phyloP scores from a whole-genome alignment of 2,888 invertebrate species.

The Thymelicus acteon region DNA sequence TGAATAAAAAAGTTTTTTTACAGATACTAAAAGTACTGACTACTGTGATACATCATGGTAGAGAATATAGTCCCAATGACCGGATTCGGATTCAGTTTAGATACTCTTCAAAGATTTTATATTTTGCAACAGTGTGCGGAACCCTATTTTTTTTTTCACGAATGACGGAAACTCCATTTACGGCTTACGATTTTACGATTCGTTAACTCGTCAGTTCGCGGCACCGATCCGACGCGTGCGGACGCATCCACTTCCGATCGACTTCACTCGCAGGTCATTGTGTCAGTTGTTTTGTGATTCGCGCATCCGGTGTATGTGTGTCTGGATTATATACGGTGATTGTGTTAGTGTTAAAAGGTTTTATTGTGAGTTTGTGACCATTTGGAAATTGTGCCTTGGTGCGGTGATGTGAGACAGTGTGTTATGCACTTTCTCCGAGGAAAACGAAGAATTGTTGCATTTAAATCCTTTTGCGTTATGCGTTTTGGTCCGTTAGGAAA shows the following conservation, averaged over 20 bases:
- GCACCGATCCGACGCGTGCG: not conserved
- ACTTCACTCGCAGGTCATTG: conserved; percentile 8
- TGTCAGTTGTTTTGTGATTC: not conserved
- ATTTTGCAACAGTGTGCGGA: not conserved
- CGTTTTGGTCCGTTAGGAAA: too few species aligned
- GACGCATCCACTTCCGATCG: conserved; percentile 8
- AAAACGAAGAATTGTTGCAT: conserved; percentile 1
- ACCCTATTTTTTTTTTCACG: conserved; percentile 13
- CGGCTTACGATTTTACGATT: conserved; percentile 4
- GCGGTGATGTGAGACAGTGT: conserved; percentile 8
- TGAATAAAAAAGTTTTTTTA: too few species aligned
- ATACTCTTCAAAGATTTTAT: not conserved
- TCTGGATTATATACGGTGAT: not conserved
- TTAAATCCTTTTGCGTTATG: conserved; percentile 6
- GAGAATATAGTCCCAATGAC: too few species aligned
- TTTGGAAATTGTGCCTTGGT: not conserved
- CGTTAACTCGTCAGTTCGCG: conserved; percentile 20
- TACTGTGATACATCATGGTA: too few species aligned
- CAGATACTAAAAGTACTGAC: too few species aligned
- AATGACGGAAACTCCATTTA: conserved; percentile 20
- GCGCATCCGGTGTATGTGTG: not conserved
- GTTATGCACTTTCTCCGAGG: conserved; percentile 19
- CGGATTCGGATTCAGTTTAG: too few species aligned
- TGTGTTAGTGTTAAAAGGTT: not conserved
- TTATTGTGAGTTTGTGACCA: not conserved